phyloP scores from a whole-genome alignment of 2,113 vertebrate species.

The Onychorhynchus coronatus region DNA sequence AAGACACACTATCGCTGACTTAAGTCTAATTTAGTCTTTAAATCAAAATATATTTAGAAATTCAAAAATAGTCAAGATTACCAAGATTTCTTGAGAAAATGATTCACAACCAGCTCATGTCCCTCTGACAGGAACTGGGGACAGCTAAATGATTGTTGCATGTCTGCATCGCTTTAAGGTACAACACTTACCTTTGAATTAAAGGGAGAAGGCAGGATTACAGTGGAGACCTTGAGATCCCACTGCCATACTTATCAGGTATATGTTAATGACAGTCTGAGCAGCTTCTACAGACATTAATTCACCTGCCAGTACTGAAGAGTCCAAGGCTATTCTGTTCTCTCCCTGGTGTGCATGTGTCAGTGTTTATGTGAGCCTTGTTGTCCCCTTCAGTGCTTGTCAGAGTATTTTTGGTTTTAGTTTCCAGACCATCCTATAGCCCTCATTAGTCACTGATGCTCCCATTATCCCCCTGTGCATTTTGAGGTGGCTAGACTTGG shows the following conservation, averaged over 20 bases:
- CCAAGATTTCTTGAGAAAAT: conserved; percentile 29
- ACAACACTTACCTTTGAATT: conserved; percentile 47
- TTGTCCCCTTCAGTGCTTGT: neutral
- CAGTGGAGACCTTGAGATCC: conserved; percentile 34
- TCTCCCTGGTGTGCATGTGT: neutral
- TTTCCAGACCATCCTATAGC: neutral
- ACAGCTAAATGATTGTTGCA: conserved; percentile 24
- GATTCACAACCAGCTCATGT: conserved; percentile 42
- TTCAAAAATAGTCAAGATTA: conserved; percentile 45
- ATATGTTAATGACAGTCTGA: conserved; percentile 18
- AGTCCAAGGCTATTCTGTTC: neutral
- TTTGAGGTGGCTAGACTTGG: neutral
- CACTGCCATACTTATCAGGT: conserved; percentile 22
- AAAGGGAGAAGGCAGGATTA: conserved; percentile 24
- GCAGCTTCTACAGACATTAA: conserved; percentile 17
- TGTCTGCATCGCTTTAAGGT: conserved; percentile 24
- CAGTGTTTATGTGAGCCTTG: neutral
- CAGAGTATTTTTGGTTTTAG: neutral
- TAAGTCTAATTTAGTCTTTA: conserved; percentile 68
- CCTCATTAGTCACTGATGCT: neutral
- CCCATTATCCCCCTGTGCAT: neutral
- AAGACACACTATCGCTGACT: conserved; percentile 33
- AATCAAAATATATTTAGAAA: conserved; percentile 55
- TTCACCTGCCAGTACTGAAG: conserved; percentile 2
- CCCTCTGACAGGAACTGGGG: neutral